Percentiles rank a stretch among this genome's conserved stretches.
phyloP scores from a whole-genome alignment of 2,888 invertebrate species.

The Emmelina monodactyla region DNA sequence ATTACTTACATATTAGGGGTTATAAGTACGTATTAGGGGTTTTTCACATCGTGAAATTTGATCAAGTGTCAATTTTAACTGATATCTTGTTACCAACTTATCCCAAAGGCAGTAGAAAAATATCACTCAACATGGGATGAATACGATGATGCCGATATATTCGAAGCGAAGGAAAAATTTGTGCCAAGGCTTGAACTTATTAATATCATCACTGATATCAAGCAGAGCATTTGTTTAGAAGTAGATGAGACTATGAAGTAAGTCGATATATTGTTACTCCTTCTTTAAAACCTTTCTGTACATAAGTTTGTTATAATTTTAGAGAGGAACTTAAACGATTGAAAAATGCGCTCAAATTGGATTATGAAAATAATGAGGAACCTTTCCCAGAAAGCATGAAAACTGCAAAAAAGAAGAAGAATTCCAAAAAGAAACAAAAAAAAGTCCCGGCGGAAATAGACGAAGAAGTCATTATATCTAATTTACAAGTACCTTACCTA shows the following conservation, averaged over 20 bases:
- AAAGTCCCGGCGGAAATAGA: neutral
- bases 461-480: neutral
- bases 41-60: too few species aligned
- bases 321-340: conserved; percentile 31
- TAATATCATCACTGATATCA: conserved; percentile 25
- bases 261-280: conserved; percentile 1
- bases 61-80: too few species aligned
- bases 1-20: too few species aligned
- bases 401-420: conserved; percentile 20
- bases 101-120: conserved; percentile 23
- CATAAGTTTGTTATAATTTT: neutral
- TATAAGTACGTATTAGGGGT: too few species aligned
- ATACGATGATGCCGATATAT: conserved; percentile 23
- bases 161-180: conserved; percentile 30
- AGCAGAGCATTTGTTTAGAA: conserved; percentile 23
- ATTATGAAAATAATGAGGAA: conserved; percentile 31
- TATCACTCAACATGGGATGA: conserved; percentile 32
- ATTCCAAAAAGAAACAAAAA: conserved; percentile 17
- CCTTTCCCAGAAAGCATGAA: conserved; percentile 29
- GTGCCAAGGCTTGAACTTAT: conserved; percentile 22
- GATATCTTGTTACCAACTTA: too few species aligned
- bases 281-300: neutral
- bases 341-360: conserved; percentile 30
- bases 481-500: too few species aligned
- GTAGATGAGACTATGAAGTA: conserved; percentile 36